Evolutionary conservation across 2,888 invertebrate genomes (phyloP).

Genomic region (Watsonalla binaria): DNA sequence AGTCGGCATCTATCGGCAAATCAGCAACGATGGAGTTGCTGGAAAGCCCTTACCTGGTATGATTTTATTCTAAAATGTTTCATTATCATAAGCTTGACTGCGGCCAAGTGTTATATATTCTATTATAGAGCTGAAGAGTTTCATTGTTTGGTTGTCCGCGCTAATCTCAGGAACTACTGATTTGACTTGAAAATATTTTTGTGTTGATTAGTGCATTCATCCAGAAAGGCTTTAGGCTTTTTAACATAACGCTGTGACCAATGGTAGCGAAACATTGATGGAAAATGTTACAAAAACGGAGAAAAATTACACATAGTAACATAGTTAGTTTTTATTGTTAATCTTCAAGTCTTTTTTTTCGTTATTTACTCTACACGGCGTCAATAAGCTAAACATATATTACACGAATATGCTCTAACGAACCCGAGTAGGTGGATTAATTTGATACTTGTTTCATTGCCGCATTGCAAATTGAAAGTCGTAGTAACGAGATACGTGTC

Average conservation of each 20-base stretch:
- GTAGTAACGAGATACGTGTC: conserved; percentile 35
- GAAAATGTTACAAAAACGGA: too few species aligned
- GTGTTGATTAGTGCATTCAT: too few species aligned
- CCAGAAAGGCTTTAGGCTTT: too few species aligned
- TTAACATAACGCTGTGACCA: too few species aligned
- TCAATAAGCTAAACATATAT: not conserved
- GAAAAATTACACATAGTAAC: not conserved
- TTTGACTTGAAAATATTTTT: too few species aligned
- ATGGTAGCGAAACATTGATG: too few species aligned
- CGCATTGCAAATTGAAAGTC: conserved; percentile 43
- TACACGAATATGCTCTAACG: not conserved
- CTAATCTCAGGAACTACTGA: too few species aligned
- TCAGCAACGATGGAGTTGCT: conserved; percentile 46
- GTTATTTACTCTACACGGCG: too few species aligned
- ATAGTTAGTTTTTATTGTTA: too few species aligned
- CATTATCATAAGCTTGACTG: too few species aligned
- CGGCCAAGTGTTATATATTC: not conserved
- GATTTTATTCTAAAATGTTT: conserved; percentile 3
- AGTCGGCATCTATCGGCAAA: conserved; percentile 64
- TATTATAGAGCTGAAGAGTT: not conserved
- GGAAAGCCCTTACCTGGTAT: conserved; percentile 44
- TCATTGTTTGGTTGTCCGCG: too few species aligned
- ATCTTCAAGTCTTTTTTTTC: too few species aligned
- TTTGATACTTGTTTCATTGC: conserved; percentile 35
- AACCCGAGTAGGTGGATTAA: conserved; percentile 11